Evolutionary conservation across 2,113 vertebrate species (phyloP).

Genomic region (Aplodontia rufa): DNA sequence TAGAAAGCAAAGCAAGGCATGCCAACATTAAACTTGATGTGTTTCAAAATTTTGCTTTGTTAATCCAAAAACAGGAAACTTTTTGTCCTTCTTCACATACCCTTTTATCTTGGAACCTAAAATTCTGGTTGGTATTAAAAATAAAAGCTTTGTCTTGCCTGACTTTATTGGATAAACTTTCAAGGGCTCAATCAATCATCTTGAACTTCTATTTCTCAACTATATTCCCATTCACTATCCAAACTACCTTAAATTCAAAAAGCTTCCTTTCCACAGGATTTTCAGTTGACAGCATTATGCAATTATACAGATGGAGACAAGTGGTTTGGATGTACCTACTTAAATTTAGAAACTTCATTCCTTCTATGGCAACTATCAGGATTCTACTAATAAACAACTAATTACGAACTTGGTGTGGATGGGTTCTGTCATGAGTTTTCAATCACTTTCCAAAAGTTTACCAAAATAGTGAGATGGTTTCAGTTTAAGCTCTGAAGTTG

Average conservation of each 20-base stretch:
- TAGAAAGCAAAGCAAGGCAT: background rate
- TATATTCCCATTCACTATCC: background rate
- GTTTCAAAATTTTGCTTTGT: background rate
- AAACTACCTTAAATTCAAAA: background rate
- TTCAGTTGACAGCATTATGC: background rate
- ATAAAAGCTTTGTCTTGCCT: background rate
- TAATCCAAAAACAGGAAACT: background rate
- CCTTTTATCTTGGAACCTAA: background rate
- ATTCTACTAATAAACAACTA: background rate
- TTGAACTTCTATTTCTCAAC: background rate
- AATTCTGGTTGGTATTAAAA: background rate
- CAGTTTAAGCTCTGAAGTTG: constrained; percentile 15
- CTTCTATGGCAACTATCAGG: background rate
- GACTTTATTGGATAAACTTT: background rate
- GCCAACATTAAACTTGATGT: background rate
- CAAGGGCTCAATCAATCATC: background rate
- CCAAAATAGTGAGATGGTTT: constrained; percentile 31
- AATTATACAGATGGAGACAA: background rate
- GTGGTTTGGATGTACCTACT: background rate
- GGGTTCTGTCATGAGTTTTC: background rate
- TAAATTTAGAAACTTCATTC: background rate
- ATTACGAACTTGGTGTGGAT: background rate
- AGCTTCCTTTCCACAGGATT: background rate
- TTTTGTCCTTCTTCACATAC: background rate
- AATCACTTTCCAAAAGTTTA: background rate